Evolutionary conservation across 1,140 invertebrate species (phyloP).

Genomic region (Caerostris darwini): DNA sequence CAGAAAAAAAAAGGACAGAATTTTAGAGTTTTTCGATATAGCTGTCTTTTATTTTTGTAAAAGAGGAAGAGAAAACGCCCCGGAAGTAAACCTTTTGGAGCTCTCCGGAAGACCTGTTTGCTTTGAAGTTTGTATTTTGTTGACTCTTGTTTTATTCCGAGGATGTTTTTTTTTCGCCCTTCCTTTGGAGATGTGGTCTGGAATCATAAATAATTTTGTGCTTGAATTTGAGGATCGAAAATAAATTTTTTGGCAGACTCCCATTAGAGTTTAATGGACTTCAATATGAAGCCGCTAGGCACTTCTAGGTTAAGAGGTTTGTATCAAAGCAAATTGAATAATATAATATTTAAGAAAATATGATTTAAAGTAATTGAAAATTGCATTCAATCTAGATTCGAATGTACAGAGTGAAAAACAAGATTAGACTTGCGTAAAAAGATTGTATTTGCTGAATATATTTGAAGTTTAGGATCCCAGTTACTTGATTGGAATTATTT

Average conservation of each 20-base stretch:
- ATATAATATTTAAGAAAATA: too few relatives aligned
- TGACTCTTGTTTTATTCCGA: background rate
- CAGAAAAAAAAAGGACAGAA: background rate
- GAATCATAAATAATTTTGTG: background rate
- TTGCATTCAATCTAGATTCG: too few relatives aligned
- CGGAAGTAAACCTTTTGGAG: background rate
- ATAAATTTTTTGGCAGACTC: background rate
- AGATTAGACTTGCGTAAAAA: too few relatives aligned
- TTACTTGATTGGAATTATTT: too few relatives aligned
- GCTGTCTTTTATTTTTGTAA: background rate
- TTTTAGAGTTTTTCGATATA: background rate
- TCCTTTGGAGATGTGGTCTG: background rate
- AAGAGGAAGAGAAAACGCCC: slow-evolving; percentile 1
- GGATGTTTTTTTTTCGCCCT: background rate
- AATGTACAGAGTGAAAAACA: too few relatives aligned
- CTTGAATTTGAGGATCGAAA: background rate
- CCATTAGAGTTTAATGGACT: too few relatives aligned
- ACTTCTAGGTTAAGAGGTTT: too few relatives aligned
- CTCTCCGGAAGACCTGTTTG: background rate
- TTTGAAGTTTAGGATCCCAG: too few relatives aligned
- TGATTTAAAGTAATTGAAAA: too few relatives aligned
- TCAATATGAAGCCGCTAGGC: too few relatives aligned
- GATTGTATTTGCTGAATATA: too few relatives aligned
- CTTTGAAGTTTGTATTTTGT: slow-evolving; percentile 15
- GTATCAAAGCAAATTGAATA: too few relatives aligned